Conservation (phyloP, 2,888 invertebrate species). For the Caenorhabditis parvicauda region DNA sequence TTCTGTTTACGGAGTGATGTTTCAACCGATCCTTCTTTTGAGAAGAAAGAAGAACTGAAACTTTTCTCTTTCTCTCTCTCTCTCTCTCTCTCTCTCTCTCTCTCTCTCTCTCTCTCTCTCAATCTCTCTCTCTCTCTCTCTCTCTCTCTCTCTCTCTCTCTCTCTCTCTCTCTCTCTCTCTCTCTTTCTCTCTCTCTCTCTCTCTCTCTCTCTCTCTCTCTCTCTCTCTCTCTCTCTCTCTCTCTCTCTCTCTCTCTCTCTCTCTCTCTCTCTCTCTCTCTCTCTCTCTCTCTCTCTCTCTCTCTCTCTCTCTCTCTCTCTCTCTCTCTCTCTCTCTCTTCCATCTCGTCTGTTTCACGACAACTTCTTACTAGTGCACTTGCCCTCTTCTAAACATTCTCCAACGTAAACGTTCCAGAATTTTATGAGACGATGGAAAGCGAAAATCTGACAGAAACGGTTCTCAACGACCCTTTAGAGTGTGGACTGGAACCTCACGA, state of each 20-base stretch:
- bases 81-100: constrained; percentile 7
- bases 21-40: too few species aligned
- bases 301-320: constrained; percentile 7
- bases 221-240: constrained; percentile 3
- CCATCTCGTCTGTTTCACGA: constrained; percentile 1
- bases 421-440: constrained; percentile 13
- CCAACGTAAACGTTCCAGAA: neutral
- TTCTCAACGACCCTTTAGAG: too few species aligned
- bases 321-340: constrained; percentile 6
- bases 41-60: too few species aligned
- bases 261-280: neutral
- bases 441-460: constrained; percentile 14
- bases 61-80: too few species aligned
- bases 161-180: neutral
- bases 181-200: constrained; percentile 4
- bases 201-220: constrained; percentile 7
- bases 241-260: constrained; percentile 4
- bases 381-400: neutral
- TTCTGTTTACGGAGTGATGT: too few species aligned
- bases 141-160: constrained; percentile 4
- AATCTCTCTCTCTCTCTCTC: constrained; percentile 7
- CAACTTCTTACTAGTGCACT: neutral
- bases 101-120: constrained; percentile 12
- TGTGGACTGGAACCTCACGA: constrained; percentile 51
- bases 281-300: neutral